Base-by-base conservation (phyloP, 2,888 invertebrate genomes). In the Bibio marci region DNA sequence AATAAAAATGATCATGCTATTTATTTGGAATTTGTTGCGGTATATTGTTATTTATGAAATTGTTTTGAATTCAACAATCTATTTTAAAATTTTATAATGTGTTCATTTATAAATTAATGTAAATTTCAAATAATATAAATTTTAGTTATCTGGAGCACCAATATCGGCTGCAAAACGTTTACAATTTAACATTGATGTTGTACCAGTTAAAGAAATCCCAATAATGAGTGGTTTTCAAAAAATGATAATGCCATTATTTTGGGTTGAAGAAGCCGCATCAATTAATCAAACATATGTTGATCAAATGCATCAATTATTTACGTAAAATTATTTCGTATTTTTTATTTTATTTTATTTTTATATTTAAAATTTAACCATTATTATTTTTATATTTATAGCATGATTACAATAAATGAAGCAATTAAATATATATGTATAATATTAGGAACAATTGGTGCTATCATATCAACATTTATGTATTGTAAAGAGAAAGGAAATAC, bases 201-300 rank as follows among this genome's bases (percentile, higher is more conserved):
- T 73, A 37, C 54, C 59, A 0, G 65, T 76, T 1, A 69, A 71
- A 0, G 80, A 81, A 55, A 58, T 82, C 10, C 72, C 72, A 2
- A 52, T 73, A 0, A 73, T 76, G 62, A 75, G 74, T 46, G 68
- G 72, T 30, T 58, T 83, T 4, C 73, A 76, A 0, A 65, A 68
- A 6, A 66, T 73, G 1, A 55, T 82, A 1, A 54, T 75, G n/a
- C 86, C 86, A 0, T n/a, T 85, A 3, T 76, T 86, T 48, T 86
- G 86, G 86, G 63, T 85, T 1, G 80, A 85, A 50, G 86, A 86
- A 71, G 76, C 78, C 7, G 61, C 77, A 1, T 67, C 70, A 1
- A 52, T 81, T 10, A 76, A 78, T 51, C 71, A 70, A 46, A 74
- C 78, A 1, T 78, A 70, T 48, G 71, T 76, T 6, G 71, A 70